Conservation (phyloP, 2,113 vertebrate genomes). For the Bucco capensis region DNA sequence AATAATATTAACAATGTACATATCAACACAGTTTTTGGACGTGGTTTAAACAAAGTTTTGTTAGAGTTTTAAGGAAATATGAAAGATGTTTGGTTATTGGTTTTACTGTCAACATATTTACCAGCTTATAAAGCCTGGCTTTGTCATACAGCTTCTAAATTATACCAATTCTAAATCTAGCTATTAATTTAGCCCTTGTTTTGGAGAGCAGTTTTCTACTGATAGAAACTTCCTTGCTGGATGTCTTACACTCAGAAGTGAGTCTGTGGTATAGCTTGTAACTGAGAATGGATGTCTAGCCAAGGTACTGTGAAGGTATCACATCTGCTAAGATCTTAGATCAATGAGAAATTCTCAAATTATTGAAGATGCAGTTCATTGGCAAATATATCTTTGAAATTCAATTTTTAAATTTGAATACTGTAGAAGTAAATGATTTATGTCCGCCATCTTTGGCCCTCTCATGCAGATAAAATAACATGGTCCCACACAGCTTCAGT, state of each 20-base stretch:
- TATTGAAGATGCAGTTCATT: background rate
- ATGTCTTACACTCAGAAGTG: background rate
- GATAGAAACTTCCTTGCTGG: background rate
- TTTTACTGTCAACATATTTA: background rate
- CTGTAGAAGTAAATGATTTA: too few relatives aligned
- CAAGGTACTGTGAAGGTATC: background rate
- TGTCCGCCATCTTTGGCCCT: too few relatives aligned
- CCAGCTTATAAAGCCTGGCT: background rate
- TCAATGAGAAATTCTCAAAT: background rate
- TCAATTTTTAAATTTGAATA: background rate
- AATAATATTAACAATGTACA: background rate
- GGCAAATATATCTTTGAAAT: background rate
- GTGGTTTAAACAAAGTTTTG: background rate
- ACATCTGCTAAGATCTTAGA: background rate
- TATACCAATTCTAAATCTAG: background rate
- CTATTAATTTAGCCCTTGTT: constrained; percentile 5
- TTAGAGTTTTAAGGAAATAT: background rate
- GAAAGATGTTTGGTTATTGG: background rate
- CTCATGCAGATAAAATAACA: too few relatives aligned
- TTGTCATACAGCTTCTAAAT: constrained; percentile 25
- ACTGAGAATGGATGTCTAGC: background rate
- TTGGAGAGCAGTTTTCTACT: background rate
- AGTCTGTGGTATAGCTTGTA: background rate
- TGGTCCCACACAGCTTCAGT: too few relatives aligned
- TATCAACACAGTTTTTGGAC: background rate